Base-by-base conservation (phyloP, 2,113 vertebrate genomes). In the Polypterus bichir region DNA sequence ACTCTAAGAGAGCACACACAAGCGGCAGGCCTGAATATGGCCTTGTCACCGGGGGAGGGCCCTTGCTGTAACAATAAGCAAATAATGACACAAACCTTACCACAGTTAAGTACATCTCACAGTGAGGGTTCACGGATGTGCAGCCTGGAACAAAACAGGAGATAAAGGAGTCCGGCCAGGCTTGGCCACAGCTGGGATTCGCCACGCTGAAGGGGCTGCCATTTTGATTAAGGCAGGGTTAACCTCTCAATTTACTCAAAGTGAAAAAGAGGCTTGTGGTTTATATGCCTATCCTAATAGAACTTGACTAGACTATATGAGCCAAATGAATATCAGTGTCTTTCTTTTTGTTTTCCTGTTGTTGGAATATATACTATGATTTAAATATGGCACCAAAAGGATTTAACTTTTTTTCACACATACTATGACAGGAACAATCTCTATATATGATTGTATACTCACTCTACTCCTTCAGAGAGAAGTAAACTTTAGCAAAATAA, bases 31-130 rank as follows among this genome's bases (percentile, higher is more conserved):
- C 77, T 91, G 83, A 85, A 81, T 84, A 75, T 74, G 80, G 81
- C 82, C 84, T 82, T 61, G 84, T 86, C 86, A 87, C 87, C 88
- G 88, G 81, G 79, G 86, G 86, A 90, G 86, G 68, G 48, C 44
- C 68, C 66, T 67, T 81, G 77, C 83, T 76, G 68, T 77, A 89
- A 90, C 89, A 89, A 89, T 90, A 88, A 83, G 85, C 86, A 88
- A 86, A 93, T 90, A 92, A 91, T 91, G 89, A 89, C 88, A 91
- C 88, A 86, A 86, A 84, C 83, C 86, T 91, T 90, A 90, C 89
- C 89, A 83, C 84, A 83, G 85, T 89, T 90, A 93, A 94, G 87
- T 89, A 87, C 88, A 88, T 85, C 87, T 87, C 86, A 87, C 84
- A 89, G 88, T 88, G 77, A 88, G 88, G 85, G 84, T 83, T 88